phyloP scores from a whole-genome alignment of 1,140 invertebrate genomes.

The Bactericera cockerelli region DNA sequence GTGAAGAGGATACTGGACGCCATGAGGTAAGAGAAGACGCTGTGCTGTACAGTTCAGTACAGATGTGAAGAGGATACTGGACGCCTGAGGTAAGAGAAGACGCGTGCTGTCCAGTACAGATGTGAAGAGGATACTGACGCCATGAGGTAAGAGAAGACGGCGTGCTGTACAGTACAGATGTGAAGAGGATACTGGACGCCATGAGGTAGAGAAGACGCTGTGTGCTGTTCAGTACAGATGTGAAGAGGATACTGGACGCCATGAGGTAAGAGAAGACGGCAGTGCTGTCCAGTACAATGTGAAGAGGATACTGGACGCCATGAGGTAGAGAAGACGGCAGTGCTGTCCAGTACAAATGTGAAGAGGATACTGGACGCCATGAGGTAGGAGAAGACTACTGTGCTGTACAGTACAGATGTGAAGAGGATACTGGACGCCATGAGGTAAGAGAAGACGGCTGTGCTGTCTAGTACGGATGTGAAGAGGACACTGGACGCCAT shows the following conservation, averaged over 20 bases:
- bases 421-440: no score
- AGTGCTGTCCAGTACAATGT: no score
- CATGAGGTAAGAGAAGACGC: no score
- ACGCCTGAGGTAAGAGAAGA: conserved; percentile 71
- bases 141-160: conserved; percentile 83
- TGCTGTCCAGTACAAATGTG: no score
- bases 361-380: no score
- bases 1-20: no score
- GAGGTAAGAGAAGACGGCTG: conserved; percentile 80
- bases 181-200: conserved; percentile 73
- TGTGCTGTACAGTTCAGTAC: no score
- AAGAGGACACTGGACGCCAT: conserved; percentile 75
- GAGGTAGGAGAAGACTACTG: no score
- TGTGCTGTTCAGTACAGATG: conserved; percentile 57
- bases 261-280: conserved; percentile 39
- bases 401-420: no score
- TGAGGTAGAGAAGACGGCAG: conserved; percentile 80
- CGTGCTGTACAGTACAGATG: conserved; percentile 57
- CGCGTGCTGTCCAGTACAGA: conserved; percentile 71
- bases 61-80: no score
- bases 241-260: conserved; percentile 73
- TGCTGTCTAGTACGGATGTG: conserved; percentile 60
- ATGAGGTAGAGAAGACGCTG: conserved; percentile 57
- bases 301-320: no score
- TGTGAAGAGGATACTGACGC: no score